Evolutionary conservation across 2,888 invertebrate species (phyloP), one percentile per base, ranked within the genome.

Genomic region (Hypsopygia costalis): DNA sequence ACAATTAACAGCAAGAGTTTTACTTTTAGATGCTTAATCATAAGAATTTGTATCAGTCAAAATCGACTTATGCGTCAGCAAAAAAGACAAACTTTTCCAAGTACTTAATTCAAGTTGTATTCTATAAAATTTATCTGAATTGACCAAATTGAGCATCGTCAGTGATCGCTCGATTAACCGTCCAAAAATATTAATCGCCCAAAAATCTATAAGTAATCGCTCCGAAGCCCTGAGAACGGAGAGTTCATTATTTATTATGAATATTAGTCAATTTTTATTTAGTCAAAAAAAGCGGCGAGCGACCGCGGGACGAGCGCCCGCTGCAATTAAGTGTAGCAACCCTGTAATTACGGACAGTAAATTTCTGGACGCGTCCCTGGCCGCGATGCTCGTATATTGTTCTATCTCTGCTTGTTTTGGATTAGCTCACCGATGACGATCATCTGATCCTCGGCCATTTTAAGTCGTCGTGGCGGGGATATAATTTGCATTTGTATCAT

Each of bases 301-400:
- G 77, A 73, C 72, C 69, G 62, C 70, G 71, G 74, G 76, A 58
- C 74, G 74, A 64, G 66, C 64, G 58, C 86, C 81, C 90, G 80
- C 92, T 92, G 93, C 93, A 94, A 94, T 94, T 94, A 94, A 93
- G 92, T 92, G 91, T 90, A 90, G 85, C 91, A 91, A 93, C 93
- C 93, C 93, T 93, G 92, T 93, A 93, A 94, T 94, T 94, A 94
- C 92, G 93, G 93, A 90, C 93, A 93, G 93, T 94, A 94, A 94
- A 94, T 94, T 92, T 92, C 91, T 91, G 91, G 92, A 92, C 91
- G 91, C 90, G 91, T 90, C 90, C 34, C 87, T 81, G 78, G 68
- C 70, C 71, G 61, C 65, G 69, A 60, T 57, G 60, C 64, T 58
- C 50, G 59, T 76, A 76, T 82, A 85, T 83, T 83, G 82, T 82